phyloP scores from a whole-genome alignment of 2,888 invertebrate species.

The Arrhopalites spinosus region DNA sequence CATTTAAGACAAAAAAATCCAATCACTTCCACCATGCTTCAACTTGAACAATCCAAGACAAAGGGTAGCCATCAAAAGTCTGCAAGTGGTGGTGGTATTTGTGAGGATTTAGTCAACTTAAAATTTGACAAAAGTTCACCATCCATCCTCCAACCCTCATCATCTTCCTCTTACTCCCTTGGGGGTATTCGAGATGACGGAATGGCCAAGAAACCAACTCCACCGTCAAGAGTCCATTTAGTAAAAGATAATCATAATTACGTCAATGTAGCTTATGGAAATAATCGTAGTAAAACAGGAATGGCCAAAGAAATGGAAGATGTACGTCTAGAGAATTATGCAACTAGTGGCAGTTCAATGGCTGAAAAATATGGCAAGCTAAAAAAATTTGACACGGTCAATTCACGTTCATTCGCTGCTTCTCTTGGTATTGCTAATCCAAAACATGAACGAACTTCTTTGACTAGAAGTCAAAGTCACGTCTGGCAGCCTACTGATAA shows the following conservation, averaged over 20 bases:
- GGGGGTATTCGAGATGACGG: not conserved
- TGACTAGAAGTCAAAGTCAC: slow-evolving; percentile 54
- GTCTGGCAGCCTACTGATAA: slow-evolving; percentile 46
- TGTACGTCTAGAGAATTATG: not conserved
- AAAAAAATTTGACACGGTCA: slow-evolving; percentile 53
- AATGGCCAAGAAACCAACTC: not conserved
- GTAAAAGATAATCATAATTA: slow-evolving; percentile 33
- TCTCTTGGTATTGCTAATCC: slow-evolving; percentile 17
- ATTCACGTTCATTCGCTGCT: slow-evolving; percentile 42
- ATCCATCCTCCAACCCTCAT: not conserved
- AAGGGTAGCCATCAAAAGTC: too few species aligned
- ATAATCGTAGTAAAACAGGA: slow-evolving; percentile 45
- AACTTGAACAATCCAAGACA: not conserved
- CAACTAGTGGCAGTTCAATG: slow-evolving; percentile 4
- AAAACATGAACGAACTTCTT: slow-evolving; percentile 38
- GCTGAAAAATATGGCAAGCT: slow-evolving; percentile 38
- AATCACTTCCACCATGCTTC: slow-evolving; percentile 1
- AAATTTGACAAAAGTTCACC: not conserved
- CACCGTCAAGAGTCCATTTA: slow-evolving; percentile 12
- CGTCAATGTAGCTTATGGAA: slow-evolving; percentile 36
- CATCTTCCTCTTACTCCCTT: not conserved
- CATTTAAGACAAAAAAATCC: slow-evolving; percentile 29
- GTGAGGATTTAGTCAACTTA: not conserved
- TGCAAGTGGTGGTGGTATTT: not conserved
- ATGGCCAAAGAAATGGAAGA: slow-evolving; percentile 48